phyloP scores from a whole-genome alignment of 2,888 invertebrate genomes.

The Agonopterix arenella region DNA sequence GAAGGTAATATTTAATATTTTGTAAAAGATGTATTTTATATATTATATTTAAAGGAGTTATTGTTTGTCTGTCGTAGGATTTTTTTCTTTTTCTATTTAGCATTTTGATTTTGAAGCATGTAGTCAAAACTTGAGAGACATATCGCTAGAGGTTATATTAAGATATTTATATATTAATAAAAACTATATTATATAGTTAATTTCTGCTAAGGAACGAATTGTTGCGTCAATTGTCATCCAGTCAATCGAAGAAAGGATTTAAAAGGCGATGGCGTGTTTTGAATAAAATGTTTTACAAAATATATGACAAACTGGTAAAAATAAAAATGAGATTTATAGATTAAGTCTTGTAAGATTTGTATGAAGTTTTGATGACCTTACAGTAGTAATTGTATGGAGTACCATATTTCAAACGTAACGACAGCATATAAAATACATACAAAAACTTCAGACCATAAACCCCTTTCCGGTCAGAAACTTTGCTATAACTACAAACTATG shows the following conservation, averaged over 20 bases:
- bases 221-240: constrained; percentile 61
- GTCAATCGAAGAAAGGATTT: constrained; percentile 43
- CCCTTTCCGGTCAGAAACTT: no score
- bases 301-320: neutral
- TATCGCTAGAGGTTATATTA: constrained; percentile 69
- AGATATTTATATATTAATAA: constrained; percentile 51
- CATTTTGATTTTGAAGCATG: constrained; percentile 52
- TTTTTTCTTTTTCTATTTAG: constrained; percentile 45
- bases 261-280: constrained; percentile 11
- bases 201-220: constrained; percentile 46
- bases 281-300: constrained; percentile 10
- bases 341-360: no score
- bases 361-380: no score
- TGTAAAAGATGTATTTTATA: constrained; percentile 72
- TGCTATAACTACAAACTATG: no score
- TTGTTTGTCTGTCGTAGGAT: constrained; percentile 45
- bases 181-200: constrained; percentile 22
- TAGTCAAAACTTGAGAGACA: constrained; percentile 69
- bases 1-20: constrained; percentile 49
- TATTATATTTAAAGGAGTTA: constrained; percentile 22
- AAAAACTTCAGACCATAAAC: no score
- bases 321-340: neutral
- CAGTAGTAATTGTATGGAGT: no score
- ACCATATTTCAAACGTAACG: no score
- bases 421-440: no score